phyloP scores from a whole-genome alignment of 2,797 vertebrate genomes.

The Petrocephalus schoutedeni region DNA sequence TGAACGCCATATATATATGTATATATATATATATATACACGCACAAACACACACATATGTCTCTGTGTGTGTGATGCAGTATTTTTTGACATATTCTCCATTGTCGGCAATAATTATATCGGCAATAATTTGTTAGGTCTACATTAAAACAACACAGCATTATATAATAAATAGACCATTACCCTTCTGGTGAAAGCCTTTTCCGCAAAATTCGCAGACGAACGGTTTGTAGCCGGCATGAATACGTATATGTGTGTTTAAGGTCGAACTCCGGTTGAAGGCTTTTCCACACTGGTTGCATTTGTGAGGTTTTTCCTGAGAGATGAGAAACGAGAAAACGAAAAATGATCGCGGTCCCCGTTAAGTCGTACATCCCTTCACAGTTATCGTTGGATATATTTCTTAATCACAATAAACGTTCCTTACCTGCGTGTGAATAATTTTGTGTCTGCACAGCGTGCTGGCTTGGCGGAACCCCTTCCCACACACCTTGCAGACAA shows the following conservation, averaged over 20 bases:
- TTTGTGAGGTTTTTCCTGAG: slow-evolving; percentile 83
- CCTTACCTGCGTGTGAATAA: slow-evolving; percentile 80
- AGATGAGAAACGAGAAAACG: slow-evolving; percentile 11
- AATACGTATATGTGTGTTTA: slow-evolving; percentile 84
- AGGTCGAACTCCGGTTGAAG: slow-evolving; percentile 83
- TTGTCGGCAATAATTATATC: background rate
- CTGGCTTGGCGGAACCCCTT: slow-evolving; percentile 82
- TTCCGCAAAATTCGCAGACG: slow-evolving; percentile 84
- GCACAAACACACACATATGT: background rate
- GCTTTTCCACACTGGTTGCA: slow-evolving; percentile 85
- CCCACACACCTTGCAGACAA: slow-evolving; percentile 82
- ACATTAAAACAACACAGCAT: background rate
- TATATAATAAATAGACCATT: slow-evolving; percentile 19
- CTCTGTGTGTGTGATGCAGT: background rate
- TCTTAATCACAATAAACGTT: background rate
- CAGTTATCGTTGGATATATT: background rate
- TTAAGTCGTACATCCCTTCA: background rate
- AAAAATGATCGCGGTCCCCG: background rate
- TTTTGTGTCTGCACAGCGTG: slow-evolving; percentile 81
- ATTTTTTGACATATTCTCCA: background rate
- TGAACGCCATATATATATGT: background rate
- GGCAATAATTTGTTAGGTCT: background rate
- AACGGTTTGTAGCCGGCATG: slow-evolving; percentile 87
- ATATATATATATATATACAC: background rate
- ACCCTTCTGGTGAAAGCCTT: slow-evolving; percentile 92